A percentile compares a stretch with the other conserved stretches of the same genome.
Conservation (phyloP, 2,888 invertebrate genomes). For the Buathra laborator region DNA sequence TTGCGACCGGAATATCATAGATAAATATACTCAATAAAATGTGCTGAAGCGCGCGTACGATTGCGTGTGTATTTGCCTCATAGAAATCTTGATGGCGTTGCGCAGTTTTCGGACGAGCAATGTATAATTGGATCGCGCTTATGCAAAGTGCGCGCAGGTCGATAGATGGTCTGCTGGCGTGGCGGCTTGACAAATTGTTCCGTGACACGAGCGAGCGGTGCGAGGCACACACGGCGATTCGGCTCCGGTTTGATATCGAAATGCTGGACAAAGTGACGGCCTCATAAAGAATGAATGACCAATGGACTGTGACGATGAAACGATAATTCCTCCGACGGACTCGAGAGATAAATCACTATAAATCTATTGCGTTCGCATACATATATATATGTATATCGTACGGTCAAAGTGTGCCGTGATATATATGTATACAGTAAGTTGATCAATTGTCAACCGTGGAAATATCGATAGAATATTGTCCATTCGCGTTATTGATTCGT, state of each 20-base stretch:
- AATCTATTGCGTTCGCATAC: constrained; percentile 16
- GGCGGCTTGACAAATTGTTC: constrained; percentile 38
- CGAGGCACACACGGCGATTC: constrained; percentile 16
- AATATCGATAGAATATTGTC: constrained; percentile 20
- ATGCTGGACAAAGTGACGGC: constrained; percentile 27
- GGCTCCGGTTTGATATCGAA: constrained; percentile 23
- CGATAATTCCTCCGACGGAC: constrained; percentile 38
- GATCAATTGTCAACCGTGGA: constrained; percentile 21
- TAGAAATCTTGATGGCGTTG: constrained; percentile 41
- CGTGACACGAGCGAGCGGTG: constrained; percentile 28
- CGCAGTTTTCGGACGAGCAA: constrained; percentile 45
- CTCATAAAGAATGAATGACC: constrained; percentile 41
- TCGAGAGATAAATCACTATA: constrained; percentile 22
- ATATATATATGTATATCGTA: not conserved
- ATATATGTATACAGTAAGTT: constrained; percentile 3
- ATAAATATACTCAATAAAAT: constrained; percentile 1
- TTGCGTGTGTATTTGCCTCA: not conserved
- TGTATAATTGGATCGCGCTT: constrained; percentile 48
- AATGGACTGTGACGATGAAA: constrained; percentile 36
- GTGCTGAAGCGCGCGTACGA: not conserved
- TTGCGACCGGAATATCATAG: not conserved
- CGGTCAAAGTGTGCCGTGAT: no score
- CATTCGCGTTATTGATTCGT: constrained; percentile 37
- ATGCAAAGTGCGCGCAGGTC: constrained; percentile 35
- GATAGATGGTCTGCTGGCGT: constrained; percentile 23